Percentiles rank a stretch among this genome's conserved stretches.
Conservation (phyloP, 2,113 vertebrate genomes). For the Corydoras sp. region DNA sequence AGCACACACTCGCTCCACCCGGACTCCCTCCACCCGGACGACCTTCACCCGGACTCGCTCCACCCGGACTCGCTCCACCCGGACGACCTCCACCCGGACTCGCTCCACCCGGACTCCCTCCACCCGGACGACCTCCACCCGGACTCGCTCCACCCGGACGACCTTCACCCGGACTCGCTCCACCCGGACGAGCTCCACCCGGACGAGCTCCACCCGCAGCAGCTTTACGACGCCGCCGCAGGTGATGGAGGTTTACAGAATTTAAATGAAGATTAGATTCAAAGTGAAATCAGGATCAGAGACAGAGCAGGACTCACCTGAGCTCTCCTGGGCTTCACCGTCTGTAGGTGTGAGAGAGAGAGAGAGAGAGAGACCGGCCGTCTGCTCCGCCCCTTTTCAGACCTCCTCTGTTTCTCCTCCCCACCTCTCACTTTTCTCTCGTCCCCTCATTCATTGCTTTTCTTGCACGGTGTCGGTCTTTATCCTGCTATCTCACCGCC, state of each 20-base stretch:
- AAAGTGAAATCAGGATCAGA: background rate
- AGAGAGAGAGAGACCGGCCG: conserved; percentile 40
- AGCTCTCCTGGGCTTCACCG: conserved; percentile 40
- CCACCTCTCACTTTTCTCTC: conserved; percentile 14
- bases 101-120: too few relatives aligned
- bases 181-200: too few relatives aligned
- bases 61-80: too few relatives aligned
- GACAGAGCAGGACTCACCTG: conserved; percentile 42
- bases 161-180: too few relatives aligned
- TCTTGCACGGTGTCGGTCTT: conserved; percentile 34
- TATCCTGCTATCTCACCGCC: conserved; percentile 21
- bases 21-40: too few relatives aligned
- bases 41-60: too few relatives aligned
- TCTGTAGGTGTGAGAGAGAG: conserved; percentile 11
- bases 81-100: too few relatives aligned
- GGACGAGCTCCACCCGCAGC: background rate
- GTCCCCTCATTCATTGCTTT: conserved; percentile 12
- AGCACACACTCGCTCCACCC: too few relatives aligned
- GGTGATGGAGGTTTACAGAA: conserved; percentile 14
- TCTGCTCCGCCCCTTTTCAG: conserved; percentile 59
- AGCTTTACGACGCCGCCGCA: conserved; percentile 16
- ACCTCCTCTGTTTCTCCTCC: conserved; percentile 46
- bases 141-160: too few relatives aligned
- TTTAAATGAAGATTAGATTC: background rate
- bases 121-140: too few relatives aligned